Evolutionary conservation across 1,140 invertebrate species (phyloP).

Genomic region (Drosophila murphyi): DNA sequence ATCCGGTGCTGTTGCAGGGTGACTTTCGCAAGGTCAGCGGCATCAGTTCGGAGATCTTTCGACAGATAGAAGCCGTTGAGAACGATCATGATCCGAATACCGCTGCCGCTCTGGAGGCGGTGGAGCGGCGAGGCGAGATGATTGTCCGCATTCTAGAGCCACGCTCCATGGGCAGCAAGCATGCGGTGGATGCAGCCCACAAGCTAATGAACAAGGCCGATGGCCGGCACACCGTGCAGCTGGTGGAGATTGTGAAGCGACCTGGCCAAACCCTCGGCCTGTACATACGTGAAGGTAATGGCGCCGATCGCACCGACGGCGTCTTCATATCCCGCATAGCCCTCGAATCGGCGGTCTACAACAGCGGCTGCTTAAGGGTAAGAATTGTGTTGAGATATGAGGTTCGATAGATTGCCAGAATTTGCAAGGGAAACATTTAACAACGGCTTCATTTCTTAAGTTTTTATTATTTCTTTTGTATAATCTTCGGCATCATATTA

Average conservation of each 20-base stretch:
- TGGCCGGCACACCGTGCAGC: conserved; percentile 87
- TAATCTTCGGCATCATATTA: no score
- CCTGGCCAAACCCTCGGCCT: conserved; percentile 99
- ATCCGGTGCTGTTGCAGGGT: conserved; percentile 95
- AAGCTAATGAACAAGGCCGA: conserved; percentile 89
- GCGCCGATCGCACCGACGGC: conserved; percentile 95
- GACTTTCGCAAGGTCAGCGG: conserved; percentile 96
- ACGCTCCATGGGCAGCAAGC: conserved; percentile 90
- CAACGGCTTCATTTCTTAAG: background rate
- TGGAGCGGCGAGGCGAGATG: conserved; percentile 97
- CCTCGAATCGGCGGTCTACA: conserved; percentile 97
- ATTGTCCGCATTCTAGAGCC: conserved; percentile 95
- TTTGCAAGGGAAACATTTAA: background rate
- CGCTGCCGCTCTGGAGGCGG: conserved; percentile 94
- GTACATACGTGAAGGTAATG: conserved; percentile 98
- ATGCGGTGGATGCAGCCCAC: conserved; percentile 92
- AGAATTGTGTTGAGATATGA: background rate
- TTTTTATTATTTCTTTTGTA: background rate
- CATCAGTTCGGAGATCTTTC: conserved; percentile 97
- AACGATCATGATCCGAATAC: conserved; percentile 97
- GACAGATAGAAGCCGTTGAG: conserved; percentile 97
- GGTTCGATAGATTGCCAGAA: no score
- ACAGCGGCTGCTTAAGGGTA: conserved; percentile 96
- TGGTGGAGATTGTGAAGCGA: conserved; percentile 99
- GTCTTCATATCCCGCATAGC: conserved; percentile 99